Evolutionary conservation across 2,113 vertebrate species (phyloP).

Genomic region (Rutilus rutilus): DNA sequence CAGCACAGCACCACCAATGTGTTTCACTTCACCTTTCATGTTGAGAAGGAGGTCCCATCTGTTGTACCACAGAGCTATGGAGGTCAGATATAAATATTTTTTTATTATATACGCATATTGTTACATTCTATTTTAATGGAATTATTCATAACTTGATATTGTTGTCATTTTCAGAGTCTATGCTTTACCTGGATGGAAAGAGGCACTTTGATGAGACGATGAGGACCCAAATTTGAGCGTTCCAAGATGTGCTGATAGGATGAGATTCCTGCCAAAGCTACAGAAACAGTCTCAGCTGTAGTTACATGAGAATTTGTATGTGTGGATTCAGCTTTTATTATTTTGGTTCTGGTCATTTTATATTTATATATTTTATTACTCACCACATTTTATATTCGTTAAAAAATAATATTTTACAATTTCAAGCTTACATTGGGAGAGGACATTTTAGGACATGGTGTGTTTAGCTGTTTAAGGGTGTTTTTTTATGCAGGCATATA

Average conservation of each 20-base stretch:
- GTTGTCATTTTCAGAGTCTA: conserved; percentile 82
- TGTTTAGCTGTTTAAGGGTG: neutral
- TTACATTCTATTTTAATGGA: neutral
- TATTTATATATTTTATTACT: neutral
- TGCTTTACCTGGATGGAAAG: conserved; percentile 95
- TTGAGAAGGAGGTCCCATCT: conserved; percentile 83
- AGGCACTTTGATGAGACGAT: conserved; percentile 86
- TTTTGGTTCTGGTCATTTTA: neutral
- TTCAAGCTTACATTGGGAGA: neutral
- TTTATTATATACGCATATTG: neutral
- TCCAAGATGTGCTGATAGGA: neutral
- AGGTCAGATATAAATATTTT: conserved; percentile 70
- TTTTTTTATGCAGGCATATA: neutral
- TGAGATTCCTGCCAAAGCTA: conserved; percentile 27
- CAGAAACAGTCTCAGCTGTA: neutral
- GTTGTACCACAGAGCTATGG: conserved; percentile 90
- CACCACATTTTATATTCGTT: neutral
- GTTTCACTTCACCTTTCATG: conserved; percentile 94
- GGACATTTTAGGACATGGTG: neutral
- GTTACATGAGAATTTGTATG: neutral
- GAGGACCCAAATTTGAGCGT: conserved; percentile 58
- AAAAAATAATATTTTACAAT: neutral
- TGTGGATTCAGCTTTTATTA: neutral
- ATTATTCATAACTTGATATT: neutral
- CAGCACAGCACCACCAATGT: conserved; percentile 92